Evolutionary conservation across 2,888 invertebrate genomes (phyloP), one percentile per base, ranked within the genome.

Genomic region (Agrochola macilenta): DNA sequence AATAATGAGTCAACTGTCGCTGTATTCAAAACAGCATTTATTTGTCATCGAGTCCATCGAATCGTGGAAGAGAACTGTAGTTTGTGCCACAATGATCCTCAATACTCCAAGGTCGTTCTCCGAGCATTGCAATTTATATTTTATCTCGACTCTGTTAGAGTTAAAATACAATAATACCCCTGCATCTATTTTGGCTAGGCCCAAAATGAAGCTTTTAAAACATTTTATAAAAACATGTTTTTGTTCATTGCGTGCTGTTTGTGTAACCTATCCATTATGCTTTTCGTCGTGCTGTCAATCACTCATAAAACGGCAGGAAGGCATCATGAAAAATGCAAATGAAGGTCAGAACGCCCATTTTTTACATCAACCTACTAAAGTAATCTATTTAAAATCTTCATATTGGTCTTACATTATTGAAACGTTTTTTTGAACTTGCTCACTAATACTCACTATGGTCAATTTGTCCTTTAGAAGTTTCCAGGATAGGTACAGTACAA

Each of bases 1-100:
- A 26, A 30, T 35, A 68, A 17, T 79, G 73, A 78, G 12, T 79
- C 63, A 70, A 60, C 61, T n/a, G 65, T 58, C 52, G 23, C 58
- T 52, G 58, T n/a, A 58, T 46, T 68, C 26, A 39, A 52, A 76
- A 79, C 57, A 71, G 23, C 23, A 23, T 65, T 69, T 69, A 58
- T 54, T 68, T n/a, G 35, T 75, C 68, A 74, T 60, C 60, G 49
- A 49, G n/a, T 61, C 23, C 20, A 66, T 39, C 20, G 26, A 30
- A 73, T 73, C 1, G 26, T 52, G 39, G 39, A 43, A 35, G 46
- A 35, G 8, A 49, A n/a, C n/a, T n/a, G 30, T 63, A 8, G 11
- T 20, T n/a, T 60, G 20, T 43, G 11, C 17, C 11, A 12, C 17
- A 43, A 58, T 35, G 11, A 35, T n/a, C 35, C n/a, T 60, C 26